Conservation (phyloP, 2,113 vertebrate genomes). For the Rhinopomastus cyanomelas region DNA sequence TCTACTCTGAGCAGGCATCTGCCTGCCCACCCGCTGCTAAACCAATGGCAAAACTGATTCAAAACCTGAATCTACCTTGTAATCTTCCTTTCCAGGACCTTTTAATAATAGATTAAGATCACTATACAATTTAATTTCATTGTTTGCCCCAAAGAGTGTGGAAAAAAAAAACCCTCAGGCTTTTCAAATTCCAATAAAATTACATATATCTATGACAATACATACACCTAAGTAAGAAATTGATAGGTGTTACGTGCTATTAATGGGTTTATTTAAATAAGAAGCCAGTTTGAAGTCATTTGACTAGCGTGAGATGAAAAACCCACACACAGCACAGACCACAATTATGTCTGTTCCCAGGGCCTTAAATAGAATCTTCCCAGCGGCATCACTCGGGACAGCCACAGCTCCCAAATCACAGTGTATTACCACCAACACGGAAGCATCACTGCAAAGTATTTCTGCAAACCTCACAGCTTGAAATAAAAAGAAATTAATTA, state of each 20-base stretch:
- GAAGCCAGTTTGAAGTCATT: background rate
- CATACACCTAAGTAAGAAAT: conserved; percentile 48
- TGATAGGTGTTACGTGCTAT: conserved; percentile 23
- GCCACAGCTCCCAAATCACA: conserved; percentile 16
- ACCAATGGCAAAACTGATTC: conserved; percentile 83
- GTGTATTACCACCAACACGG: background rate
- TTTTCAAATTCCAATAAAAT: conserved; percentile 66
- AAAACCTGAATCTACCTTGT: conserved; percentile 83
- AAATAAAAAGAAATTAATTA: conserved; percentile 64
- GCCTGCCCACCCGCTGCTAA: conserved; percentile 89
- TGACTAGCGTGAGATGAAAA: background rate
- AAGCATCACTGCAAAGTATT: conserved; percentile 57
- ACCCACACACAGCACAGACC: background rate
- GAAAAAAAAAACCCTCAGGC: conserved; percentile 57
- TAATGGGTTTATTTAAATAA: conserved; percentile 8
- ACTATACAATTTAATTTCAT: conserved; percentile 78
- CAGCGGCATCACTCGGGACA: background rate
- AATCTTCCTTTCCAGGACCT: conserved; percentile 79
- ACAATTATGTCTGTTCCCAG: background rate
- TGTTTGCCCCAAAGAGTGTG: conserved; percentile 52
- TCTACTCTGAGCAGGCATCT: conserved; percentile 91
- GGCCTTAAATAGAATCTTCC: background rate
- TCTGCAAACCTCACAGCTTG: conserved; percentile 40
- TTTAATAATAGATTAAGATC: conserved; percentile 84
- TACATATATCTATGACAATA: conserved; percentile 34